Percentiles rank a stretch among this genome's conserved stretches.
phyloP scores from a whole-genome alignment of 1,140 invertebrate species.

The Neodiprion pinetum region DNA sequence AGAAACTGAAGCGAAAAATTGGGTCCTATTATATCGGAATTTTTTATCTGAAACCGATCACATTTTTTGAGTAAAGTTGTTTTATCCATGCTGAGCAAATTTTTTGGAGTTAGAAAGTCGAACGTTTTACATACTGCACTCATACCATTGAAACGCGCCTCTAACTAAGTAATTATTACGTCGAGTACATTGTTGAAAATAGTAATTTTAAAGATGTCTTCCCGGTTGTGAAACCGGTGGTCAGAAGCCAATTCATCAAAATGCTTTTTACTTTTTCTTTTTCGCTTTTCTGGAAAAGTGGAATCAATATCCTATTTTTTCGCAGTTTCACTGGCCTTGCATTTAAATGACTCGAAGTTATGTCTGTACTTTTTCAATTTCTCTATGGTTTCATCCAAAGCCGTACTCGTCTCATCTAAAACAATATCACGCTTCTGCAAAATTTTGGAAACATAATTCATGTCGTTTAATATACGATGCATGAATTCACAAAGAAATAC shows the following conservation, averaged over 20 bases:
- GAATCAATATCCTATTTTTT: slow-evolving; percentile 19
- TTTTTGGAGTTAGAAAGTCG: slow-evolving; percentile 16
- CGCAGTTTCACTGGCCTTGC: slow-evolving; percentile 13
- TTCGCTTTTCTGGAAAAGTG: slow-evolving; percentile 21
- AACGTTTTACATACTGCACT: slow-evolving; percentile 15
- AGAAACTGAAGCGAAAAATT: background rate
- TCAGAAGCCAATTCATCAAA: slow-evolving; percentile 24
- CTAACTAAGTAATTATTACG: slow-evolving; percentile 17
- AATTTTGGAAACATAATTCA: slow-evolving; percentile 7
- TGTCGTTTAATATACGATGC: slow-evolving; percentile 9
- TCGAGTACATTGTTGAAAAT: slow-evolving; percentile 8
- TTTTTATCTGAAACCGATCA: slow-evolving; percentile 13
- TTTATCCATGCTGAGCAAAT: slow-evolving; percentile 9
- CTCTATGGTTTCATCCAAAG: slow-evolving; percentile 13
- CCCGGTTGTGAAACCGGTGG: slow-evolving; percentile 16
- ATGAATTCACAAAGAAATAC: slow-evolving; percentile 21
- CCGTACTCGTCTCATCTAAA: slow-evolving; percentile 17
- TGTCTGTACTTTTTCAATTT: slow-evolving; percentile 22
- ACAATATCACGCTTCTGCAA: background rate
- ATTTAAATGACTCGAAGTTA: slow-evolving; percentile 17
- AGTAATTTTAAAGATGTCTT: slow-evolving; percentile 11
- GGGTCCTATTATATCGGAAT: slow-evolving; percentile 5
- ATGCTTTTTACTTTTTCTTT: slow-evolving; percentile 18
- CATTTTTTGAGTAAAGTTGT: slow-evolving; percentile 13
- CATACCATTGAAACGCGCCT: slow-evolving; percentile 10